Evolutionary conservation across 2,113 vertebrate species (phyloP).

Genomic region (Bujurquina vittata): DNA sequence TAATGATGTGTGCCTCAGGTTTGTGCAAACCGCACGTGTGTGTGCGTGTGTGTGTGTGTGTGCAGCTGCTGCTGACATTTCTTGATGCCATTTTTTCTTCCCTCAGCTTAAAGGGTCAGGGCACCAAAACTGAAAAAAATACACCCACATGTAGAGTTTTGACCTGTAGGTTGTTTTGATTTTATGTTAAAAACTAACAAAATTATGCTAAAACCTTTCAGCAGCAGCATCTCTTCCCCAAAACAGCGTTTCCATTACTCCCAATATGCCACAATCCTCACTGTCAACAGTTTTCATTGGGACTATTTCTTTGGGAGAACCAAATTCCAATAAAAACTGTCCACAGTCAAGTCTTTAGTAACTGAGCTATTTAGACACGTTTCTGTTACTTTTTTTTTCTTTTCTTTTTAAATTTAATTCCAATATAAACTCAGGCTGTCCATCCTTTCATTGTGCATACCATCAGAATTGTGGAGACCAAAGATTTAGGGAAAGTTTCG

Average conservation of each 20-base stretch:
- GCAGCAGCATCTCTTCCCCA: constrained; percentile 34
- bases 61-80: constrained; percentile 50
- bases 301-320: constrained; percentile 30
- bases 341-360: neutral
- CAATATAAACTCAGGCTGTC: neutral
- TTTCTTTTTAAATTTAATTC: neutral
- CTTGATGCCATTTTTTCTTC: neutral
- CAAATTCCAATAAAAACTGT: constrained; percentile 48
- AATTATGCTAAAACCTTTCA: neutral
- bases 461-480: neutral
- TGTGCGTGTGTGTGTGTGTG: neutral
- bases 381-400: too few relatives aligned
- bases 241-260: constrained; percentile 35
- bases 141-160: neutral
- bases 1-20: constrained; percentile 57
- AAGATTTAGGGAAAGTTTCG: neutral
- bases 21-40: constrained; percentile 38
- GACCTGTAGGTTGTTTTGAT: neutral
- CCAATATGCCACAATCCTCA: constrained; percentile 4
- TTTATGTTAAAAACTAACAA: neutral
- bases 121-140: neutral
- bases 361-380: neutral
- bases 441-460: neutral
- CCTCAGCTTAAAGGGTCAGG: neutral
- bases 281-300: constrained; percentile 11